A percentile compares a stretch with the other conserved stretches of the same genome.
phyloP scores from a whole-genome alignment of 1,140 invertebrate genomes.

The Drosophila kohkoa region DNA sequence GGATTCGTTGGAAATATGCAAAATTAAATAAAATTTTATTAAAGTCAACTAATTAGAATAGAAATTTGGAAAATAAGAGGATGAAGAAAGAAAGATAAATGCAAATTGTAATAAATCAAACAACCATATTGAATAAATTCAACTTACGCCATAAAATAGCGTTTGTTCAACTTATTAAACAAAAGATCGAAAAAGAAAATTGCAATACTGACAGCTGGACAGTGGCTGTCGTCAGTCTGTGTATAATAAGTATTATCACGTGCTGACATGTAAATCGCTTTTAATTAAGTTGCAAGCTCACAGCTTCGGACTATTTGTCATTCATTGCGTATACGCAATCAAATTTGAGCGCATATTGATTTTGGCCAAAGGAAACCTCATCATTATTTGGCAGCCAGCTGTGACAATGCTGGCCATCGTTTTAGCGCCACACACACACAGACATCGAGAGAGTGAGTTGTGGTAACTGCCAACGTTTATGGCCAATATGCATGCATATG shows the following conservation, averaged over 20 bases:
- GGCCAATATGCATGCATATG: conserved; percentile 47
- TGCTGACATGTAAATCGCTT: conserved; percentile 18
- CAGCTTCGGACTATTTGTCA: conserved; percentile 11
- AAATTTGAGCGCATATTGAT: conserved; percentile 37
- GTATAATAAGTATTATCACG: not conserved
- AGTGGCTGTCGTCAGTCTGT: conserved; percentile 10
- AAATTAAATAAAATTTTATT: too few species aligned
- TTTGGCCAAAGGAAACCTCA: conserved; percentile 22
- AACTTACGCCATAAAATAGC: too few species aligned
- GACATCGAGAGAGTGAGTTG: not conserved
- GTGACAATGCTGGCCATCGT: conserved; percentile 29
- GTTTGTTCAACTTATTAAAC: too few species aligned
- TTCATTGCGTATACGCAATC: conserved; percentile 46
- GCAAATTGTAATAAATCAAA: too few species aligned
- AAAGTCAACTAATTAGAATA: too few species aligned
- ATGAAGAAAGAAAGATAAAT: too few species aligned
- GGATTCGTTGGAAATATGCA: too few species aligned
- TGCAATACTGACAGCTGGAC: not conserved
- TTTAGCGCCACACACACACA: conserved; percentile 11
- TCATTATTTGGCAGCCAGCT: conserved; percentile 44
- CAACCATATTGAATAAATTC: too few species aligned
- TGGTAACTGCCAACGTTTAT: conserved; percentile 22
- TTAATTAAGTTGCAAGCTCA: conserved; percentile 31
- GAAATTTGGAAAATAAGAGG: too few species aligned
- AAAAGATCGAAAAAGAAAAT: not conserved